Conservation (phyloP, 2,888 invertebrate genomes). For the Orthosia gothica region DNA sequence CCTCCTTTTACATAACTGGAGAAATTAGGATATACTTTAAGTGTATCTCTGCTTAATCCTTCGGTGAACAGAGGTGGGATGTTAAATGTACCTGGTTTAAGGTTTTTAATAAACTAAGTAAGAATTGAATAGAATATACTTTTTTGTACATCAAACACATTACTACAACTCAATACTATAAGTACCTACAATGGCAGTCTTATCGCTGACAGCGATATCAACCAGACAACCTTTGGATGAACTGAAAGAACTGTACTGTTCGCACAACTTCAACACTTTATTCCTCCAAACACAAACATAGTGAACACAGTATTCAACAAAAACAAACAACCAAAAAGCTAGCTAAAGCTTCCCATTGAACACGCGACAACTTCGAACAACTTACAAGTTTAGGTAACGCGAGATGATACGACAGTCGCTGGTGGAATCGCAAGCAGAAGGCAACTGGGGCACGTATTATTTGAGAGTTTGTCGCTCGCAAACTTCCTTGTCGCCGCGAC, state of each 20-base stretch:
- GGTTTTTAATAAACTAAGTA: background rate
- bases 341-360: slow-evolving; percentile 60
- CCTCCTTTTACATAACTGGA: too few relatives aligned
- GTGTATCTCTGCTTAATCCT: too few relatives aligned
- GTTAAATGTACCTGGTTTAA: background rate
- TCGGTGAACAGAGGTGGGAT: too few relatives aligned
- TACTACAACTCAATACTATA: too few relatives aligned
- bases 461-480: slow-evolving; percentile 72
- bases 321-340: slow-evolving; percentile 55
- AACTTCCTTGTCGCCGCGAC: slow-evolving; percentile 70
- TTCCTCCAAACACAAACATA: slow-evolving; percentile 22
- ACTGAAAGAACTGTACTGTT: too few relatives aligned
- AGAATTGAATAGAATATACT: too few relatives aligned
- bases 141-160: too few relatives aligned
- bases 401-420: slow-evolving; percentile 71
- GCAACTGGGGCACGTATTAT: slow-evolving; percentile 73
- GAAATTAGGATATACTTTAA: too few relatives aligned
- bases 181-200: too few relatives aligned
- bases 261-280: background rate
- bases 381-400: slow-evolving; percentile 72
- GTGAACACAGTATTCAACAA: slow-evolving; percentile 25
- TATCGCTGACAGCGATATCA: too few relatives aligned
- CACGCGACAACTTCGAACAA: slow-evolving; percentile 60
- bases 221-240: too few relatives aligned
- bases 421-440: slow-evolving; percentile 70